Conservation (phyloP, 2,888 invertebrate species). For the Cheilosia urbana region DNA sequence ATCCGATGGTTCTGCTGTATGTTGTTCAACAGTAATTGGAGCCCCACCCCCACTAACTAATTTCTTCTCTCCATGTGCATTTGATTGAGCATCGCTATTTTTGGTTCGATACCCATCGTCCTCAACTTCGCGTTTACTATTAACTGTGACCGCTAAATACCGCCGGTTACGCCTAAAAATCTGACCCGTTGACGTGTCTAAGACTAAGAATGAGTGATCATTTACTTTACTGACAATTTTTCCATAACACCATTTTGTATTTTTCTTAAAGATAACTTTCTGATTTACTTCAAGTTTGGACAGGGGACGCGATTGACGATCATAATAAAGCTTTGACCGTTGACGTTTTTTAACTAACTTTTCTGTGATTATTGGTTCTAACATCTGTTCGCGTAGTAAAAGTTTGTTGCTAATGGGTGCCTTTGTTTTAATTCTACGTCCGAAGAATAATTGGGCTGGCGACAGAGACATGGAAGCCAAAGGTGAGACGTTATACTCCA, state of each 20-base stretch:
- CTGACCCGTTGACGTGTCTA: slow-evolving; percentile 21
- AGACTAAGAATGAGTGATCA: slow-evolving; percentile 19
- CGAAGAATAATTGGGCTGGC: no score
- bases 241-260: slow-evolving; percentile 33
- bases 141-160: slow-evolving; percentile 10
- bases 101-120: neutral
- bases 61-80: neutral
- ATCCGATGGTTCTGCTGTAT: neutral
- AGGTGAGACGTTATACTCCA: slow-evolving; percentile 32
- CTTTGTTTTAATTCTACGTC: slow-evolving; percentile 31
- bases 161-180: slow-evolving; percentile 23
- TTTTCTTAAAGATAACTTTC: slow-evolving; percentile 29
- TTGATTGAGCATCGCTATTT: neutral
- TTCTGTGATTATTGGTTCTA: slow-evolving; percentile 19
- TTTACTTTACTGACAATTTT: slow-evolving; percentile 28
- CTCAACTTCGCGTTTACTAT: neutral
- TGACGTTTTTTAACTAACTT: slow-evolving; percentile 33
- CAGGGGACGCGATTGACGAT: slow-evolving; percentile 25
- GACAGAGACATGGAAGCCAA: slow-evolving; percentile 27
- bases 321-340: slow-evolving; percentile 29
- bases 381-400: slow-evolving; percentile 26
- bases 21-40: neutral
- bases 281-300: slow-evolving; percentile 27
- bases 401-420: neutral
- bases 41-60: neutral